These are phyloP conservation scores for Tinea pellionella DNA, from an alignment of 2,888 invertebrate genomes.

Conservation along the genomic window DNA sequence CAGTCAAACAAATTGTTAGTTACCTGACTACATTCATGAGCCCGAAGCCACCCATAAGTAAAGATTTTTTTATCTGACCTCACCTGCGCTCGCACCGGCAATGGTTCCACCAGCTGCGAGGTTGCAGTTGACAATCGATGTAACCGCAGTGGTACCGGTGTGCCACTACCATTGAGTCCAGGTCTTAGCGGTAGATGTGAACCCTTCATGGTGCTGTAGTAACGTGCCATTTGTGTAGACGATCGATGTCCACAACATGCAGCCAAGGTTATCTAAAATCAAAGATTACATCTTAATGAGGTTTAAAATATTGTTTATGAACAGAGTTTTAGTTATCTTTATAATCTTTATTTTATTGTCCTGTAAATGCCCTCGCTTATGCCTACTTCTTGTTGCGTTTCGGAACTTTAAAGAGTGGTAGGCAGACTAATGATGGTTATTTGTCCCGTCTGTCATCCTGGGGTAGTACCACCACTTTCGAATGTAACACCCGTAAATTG, in stretches of 20 bases:
- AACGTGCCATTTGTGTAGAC: slow-evolving; percentile 26
- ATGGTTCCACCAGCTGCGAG: slow-evolving; percentile 48
- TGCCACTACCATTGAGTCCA: neutral
- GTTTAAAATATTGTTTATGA: no score
- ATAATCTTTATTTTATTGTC: no score
- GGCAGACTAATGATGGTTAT: no score
- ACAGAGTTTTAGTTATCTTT: no score
- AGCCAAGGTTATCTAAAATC: slow-evolving; percentile 43
- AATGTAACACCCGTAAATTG: no score
- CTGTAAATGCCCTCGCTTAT: no score
- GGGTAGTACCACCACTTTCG: no score
- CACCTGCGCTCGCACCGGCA: slow-evolving; percentile 58
- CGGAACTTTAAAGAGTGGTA: no score
- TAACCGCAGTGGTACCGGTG: slow-evolving; percentile 23
- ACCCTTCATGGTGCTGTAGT: slow-evolving; percentile 34
- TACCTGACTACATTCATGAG: slow-evolving; percentile 3
- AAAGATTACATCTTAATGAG: neutral
- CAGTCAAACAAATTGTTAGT: neutral
- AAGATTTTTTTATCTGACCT: slow-evolving; percentile 2
- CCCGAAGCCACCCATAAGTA: slow-evolving; percentile 4
- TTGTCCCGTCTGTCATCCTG: no score
- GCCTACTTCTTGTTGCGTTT: no score
- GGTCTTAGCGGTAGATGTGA: neutral
- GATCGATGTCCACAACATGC: slow-evolving; percentile 45
- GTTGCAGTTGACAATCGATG: slow-evolving; percentile 51